A percentile compares a stretch with the other conserved stretches of the same genome.
phyloP scores from a whole-genome alignment of 2,113 vertebrate genomes.

The Hydropotes inermis region DNA sequence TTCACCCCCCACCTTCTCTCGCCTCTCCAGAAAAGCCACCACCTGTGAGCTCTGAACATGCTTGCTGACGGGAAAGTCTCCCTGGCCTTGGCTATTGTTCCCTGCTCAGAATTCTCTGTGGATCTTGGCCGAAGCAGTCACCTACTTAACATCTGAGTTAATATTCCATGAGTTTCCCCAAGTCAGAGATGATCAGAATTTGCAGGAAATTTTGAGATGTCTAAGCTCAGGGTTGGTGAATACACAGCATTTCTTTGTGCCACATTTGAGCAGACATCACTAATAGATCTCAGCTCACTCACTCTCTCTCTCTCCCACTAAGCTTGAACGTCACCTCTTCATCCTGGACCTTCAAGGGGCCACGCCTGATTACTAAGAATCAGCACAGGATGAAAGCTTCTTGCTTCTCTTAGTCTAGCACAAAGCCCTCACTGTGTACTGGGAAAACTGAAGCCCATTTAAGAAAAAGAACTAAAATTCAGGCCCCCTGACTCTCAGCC shows the following conservation, averaged over 20 bases:
- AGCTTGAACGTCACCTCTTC: background rate
- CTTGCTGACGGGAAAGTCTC: background rate
- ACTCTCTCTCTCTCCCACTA: background rate
- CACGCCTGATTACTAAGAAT: accelerated
- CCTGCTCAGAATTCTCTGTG: background rate
- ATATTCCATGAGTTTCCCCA: background rate
- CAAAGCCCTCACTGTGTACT: background rate
- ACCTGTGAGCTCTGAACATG: background rate
- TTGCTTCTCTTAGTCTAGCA: background rate
- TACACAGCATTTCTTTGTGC: too few relatives aligned
- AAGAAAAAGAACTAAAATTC: background rate
- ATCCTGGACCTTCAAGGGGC: background rate
- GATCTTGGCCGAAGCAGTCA: background rate
- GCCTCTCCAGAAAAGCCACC: background rate
- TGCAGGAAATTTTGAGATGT: background rate
- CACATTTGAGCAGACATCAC: background rate
- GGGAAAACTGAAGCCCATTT: background rate
- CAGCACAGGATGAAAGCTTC: background rate
- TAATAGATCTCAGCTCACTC: background rate
- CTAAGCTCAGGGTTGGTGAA: background rate
- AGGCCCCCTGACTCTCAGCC: background rate
- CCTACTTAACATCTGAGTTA: background rate
- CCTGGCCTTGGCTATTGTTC: background rate
- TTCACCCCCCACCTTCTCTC: background rate
- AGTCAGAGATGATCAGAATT: background rate